Evolutionary conservation across 2,113 vertebrate species (phyloP), one percentile per base, ranked within the genome.

Genomic region (Riparia riparia): DNA sequence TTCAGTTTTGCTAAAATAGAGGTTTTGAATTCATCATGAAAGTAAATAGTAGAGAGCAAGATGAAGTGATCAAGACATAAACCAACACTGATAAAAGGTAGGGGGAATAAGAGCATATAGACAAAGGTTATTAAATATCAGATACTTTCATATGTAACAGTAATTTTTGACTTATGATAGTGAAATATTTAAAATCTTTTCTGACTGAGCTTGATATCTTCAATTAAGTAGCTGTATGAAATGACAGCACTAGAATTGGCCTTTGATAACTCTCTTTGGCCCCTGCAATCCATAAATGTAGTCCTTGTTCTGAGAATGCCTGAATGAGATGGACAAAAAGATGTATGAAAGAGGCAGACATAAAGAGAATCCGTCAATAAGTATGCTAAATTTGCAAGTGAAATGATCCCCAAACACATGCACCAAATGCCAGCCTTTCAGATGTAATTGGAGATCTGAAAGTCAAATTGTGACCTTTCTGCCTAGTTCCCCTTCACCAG

Each of bases 391-490:
- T 96, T 96, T 96, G 79, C 95, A 96, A 95, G 90, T 78, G 47
- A 93, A 96, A 96, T 93, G 39, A 86, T 94, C 68, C 78, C 37
- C 32, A 51, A 63, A 69, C 32, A 73, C 73, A 80, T 2, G 7
- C 21, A 92, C 29, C 69, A 88, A 81, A 76, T 53, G 64, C 60
- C 92, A 94, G 82, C 47, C 56, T 94, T 90, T 78, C 64, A 96
- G 65, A 92, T 83, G 72, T 84, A 95, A 84, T 2, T 74, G 60
- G 49, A 89, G 79, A 94, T 95, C 64, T 96, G 90, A 95, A 97
- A 96, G 93, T 92, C 92, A 96, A 93, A 95, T 96, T 89, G 45
- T 84, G 86, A 94, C 86, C 88, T 90, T 94, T 90, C 44, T 72
- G 60, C 29, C 51, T 96, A 44, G 56, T 53, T 90, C 49, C 16